A percentile compares a stretch with the other conserved stretches of the same genome.
Evolutionary conservation across 2,113 vertebrate genomes (phyloP).

Genomic region (rabbit (Oryctolagus cuniculus)): mOryCun1.1 NC_091435.1:167232001-167232500

Average conservation of each 20-base stretch:
- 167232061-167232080: no score
- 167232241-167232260: constrained; percentile 5
- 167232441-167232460: constrained; percentile 12
- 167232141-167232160: no score
- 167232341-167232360: background rate
- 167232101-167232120: no score
- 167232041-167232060: no score
- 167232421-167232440: constrained; percentile 3
- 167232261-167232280: background rate
- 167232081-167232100: no score
- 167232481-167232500: constrained; percentile 50
- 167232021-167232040: no score
- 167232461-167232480: background rate
- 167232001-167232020: no score
- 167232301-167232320: background rate
- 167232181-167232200: no score
- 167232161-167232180: no score
- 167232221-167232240: background rate
- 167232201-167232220: no score
- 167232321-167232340: background rate
- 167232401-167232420: fast-evolving
- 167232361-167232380: background rate
- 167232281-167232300: background rate
- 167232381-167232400: constrained; percentile 30
- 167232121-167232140: no score